Evolutionary conservation across 2,888 invertebrate species (phyloP).

Genomic region (Eupeodes luniger): DNA sequence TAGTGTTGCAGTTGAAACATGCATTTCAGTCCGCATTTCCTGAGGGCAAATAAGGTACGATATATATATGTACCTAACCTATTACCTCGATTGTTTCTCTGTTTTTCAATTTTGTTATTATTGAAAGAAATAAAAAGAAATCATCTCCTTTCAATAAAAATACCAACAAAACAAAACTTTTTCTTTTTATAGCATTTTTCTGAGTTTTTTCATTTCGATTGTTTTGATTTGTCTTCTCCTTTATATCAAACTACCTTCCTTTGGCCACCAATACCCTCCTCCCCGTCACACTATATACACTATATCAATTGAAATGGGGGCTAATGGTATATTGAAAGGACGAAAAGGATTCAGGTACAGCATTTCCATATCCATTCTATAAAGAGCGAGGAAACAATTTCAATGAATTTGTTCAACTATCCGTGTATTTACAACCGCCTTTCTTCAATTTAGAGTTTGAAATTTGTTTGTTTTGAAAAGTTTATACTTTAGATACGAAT

Average conservation of each 20-base stretch:
- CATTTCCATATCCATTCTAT: neutral
- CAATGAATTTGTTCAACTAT: conserved; percentile 70
- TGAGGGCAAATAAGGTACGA: conserved; percentile 2
- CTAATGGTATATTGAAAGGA: neutral
- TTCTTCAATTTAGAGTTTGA: conserved; percentile 68
- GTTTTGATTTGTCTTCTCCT: conserved; percentile 28
- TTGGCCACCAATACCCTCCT: neutral
- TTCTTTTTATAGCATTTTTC: conserved; percentile 16
- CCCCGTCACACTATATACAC: neutral
- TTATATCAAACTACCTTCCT: neutral
- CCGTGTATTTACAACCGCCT: conserved; percentile 56
- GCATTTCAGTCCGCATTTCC: conserved; percentile 40
- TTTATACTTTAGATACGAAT: conserved; percentile 3
- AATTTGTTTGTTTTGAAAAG: conserved; percentile 64
- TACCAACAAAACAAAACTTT: conserved; percentile 42
- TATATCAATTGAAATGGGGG: conserved; percentile 1
- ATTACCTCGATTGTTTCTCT: neutral
- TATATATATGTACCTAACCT: neutral
- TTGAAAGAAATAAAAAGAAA: conserved; percentile 16
- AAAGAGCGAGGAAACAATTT: conserved; percentile 49
- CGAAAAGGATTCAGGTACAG: neutral
- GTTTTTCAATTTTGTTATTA: conserved; percentile 18
- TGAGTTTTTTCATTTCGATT: conserved; percentile 36
- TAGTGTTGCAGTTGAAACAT: conserved; percentile 12
- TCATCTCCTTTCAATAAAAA: conserved; percentile 27